Percentiles rank a stretch among this genome's conserved stretches.
These are phyloP conservation scores for Lithobates sylvaticus DNA, from an alignment of 2,797 vertebrate genomes.

Conservation along the genomic window DNA sequence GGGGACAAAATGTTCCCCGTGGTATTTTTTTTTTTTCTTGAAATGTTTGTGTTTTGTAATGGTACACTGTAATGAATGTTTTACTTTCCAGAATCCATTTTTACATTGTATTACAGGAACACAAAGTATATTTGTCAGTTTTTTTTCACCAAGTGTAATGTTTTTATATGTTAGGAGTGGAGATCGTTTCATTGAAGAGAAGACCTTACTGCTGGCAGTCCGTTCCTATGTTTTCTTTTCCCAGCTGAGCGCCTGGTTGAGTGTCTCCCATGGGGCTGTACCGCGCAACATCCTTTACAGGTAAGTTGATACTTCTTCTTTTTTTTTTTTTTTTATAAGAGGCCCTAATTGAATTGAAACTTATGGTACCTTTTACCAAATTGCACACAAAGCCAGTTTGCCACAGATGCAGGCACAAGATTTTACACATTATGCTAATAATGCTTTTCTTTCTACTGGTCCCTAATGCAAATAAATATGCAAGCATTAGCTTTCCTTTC, in stretches of 20 bases:
- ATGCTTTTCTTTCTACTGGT: no score
- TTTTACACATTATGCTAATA: no score
- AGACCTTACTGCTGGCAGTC: constrained; percentile 92
- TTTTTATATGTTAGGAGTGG: constrained; percentile 80
- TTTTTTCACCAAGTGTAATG: neutral
- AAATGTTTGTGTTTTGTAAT: neutral
- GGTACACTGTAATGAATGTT: neutral
- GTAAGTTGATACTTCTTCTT: constrained; percentile 70
- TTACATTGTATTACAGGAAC: neutral
- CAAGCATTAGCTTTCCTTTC: no score
- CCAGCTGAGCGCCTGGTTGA: constrained; percentile 98
- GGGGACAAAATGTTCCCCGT: no score
- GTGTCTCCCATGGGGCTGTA: constrained; percentile 96
- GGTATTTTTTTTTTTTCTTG: no score
- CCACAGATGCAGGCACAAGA: no score
- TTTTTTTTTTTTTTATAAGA: no score
- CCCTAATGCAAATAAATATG: no score
- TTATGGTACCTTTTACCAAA: no score
- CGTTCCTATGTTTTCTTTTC: constrained; percentile 99
- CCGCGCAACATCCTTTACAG: constrained; percentile 98
- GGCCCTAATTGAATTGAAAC: no score
- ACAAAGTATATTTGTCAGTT: neutral
- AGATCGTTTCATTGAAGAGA: constrained; percentile 95
- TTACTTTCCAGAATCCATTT: neutral
- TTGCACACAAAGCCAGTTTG: no score